Conservation (phyloP, 2,797 vertebrate genomes). For the Forpus xanthops region DNA sequence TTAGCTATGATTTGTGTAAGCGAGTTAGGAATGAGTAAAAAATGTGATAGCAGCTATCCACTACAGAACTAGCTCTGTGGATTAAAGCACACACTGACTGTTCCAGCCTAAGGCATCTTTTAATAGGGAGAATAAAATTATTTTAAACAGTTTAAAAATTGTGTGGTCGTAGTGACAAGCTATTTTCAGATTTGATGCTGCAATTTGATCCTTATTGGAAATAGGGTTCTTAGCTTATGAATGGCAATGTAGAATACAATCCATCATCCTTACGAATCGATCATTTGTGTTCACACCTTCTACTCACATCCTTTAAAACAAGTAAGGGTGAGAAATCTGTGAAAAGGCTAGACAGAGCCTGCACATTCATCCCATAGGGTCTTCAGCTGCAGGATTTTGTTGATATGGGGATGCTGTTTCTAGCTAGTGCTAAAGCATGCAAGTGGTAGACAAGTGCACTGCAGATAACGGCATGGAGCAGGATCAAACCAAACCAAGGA, state of each 20-base stretch:
- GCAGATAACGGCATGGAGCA: fast-evolving
- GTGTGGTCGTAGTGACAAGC: neutral
- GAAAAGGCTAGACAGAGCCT: neutral
- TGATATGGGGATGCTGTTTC: neutral
- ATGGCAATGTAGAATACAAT: neutral
- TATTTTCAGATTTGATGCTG: neutral
- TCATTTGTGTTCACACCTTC: neutral
- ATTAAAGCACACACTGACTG: neutral
- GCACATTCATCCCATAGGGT: neutral
- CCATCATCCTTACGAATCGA: neutral
- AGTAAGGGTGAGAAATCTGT: neutral
- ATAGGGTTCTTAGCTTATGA: neutral
- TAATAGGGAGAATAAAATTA: neutral
- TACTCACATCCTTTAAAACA: neutral
- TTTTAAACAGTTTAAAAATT: neutral
- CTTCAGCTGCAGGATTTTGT: neutral
- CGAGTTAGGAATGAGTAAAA: neutral
- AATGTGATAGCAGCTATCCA: neutral
- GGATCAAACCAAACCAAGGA: neutral
- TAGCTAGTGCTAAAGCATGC: neutral
- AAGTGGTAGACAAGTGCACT: neutral
- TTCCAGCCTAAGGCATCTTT: neutral
- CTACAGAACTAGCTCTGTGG: neutral
- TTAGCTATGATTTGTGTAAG: neutral
- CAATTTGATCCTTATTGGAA: neutral